Evolutionary conservation across 1,140 invertebrate genomes (phyloP).

Genomic region (Tribolium madens): DNA sequence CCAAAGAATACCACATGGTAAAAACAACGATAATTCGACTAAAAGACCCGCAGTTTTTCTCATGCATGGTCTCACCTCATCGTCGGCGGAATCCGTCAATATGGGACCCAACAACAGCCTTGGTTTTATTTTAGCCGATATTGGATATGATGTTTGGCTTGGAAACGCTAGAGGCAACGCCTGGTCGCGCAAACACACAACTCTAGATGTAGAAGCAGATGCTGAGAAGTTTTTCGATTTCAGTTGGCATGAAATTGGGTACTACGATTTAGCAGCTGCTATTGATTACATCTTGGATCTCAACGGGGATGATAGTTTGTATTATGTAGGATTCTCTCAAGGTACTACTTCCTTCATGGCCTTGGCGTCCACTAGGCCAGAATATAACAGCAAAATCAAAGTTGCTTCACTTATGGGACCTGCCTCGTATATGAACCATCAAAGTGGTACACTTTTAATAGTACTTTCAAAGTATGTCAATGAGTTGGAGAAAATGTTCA

Average conservation of each 20-base stretch:
- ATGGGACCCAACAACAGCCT: constrained; percentile 57
- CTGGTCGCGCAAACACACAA: constrained; percentile 32
- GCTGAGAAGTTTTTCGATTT: constrained; percentile 34
- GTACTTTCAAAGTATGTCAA: not conserved
- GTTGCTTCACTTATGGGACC: constrained; percentile 71
- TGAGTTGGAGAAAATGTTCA: not conserved
- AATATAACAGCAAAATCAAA: constrained; percentile 70
- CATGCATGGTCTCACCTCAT: constrained; percentile 77
- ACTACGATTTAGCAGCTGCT: constrained; percentile 73
- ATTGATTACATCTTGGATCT: constrained; percentile 70
- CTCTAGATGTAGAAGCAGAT: constrained; percentile 7
- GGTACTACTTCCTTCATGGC: constrained; percentile 72
- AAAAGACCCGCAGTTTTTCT: constrained; percentile 62
- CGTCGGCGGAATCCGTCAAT: constrained; percentile 66
- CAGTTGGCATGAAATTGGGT: constrained; percentile 73
- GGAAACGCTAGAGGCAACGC: constrained; percentile 69
- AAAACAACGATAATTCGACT: constrained; percentile 60
- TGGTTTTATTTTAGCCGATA: constrained; percentile 73
- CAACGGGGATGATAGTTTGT: constrained; percentile 67
- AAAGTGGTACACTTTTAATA: not conserved
- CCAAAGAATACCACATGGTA: constrained; percentile 72
- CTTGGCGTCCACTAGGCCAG: constrained; percentile 66
- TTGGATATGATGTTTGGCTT: constrained; percentile 77
- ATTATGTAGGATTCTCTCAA: constrained; percentile 71
- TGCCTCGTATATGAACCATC: constrained; percentile 66